These are phyloP conservation scores for Mustela nigripes DNA, from an alignment of 2,113 vertebrate species.

Conservation along the genomic window DNA sequence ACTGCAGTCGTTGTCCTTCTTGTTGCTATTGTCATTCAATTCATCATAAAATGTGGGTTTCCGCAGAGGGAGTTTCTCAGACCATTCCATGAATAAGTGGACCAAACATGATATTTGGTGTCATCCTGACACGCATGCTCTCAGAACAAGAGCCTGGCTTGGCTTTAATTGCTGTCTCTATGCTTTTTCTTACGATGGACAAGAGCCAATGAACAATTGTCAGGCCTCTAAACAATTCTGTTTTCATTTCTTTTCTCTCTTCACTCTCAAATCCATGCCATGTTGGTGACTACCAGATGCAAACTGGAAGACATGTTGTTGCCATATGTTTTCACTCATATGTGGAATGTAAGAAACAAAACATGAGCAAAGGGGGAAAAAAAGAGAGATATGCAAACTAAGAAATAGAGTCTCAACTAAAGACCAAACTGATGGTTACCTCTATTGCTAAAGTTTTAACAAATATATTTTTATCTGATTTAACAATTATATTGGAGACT, in stretches of 20 bases:
- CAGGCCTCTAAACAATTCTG: not conserved
- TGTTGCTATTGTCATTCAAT: not conserved
- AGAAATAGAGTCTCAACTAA: not conserved
- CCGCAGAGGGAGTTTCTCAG: not conserved
- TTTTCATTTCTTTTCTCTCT: not conserved
- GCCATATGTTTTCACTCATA: not conserved
- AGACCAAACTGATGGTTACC: not conserved
- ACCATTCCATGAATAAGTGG: not conserved
- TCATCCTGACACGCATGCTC: not conserved
- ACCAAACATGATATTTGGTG: not conserved
- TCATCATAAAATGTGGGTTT: not conserved
- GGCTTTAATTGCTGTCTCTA: not conserved
- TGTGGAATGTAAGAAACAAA: not conserved
- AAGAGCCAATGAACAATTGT: not conserved
- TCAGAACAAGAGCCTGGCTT: not conserved
- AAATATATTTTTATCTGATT: not conserved
- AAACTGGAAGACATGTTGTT: not conserved
- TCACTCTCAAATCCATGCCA: not conserved
- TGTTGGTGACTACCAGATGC: not conserved
- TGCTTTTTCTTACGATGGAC: not conserved
- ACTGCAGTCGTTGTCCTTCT: not conserved
- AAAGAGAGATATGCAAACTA: not conserved
- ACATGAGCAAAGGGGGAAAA: not conserved
- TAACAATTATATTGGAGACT: not conserved
- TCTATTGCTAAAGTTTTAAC: not conserved